These are phyloP conservation scores for Drosophila tanythrix DNA, from an alignment of 2,888 invertebrate genomes.

Conservation along the genomic window DNA sequence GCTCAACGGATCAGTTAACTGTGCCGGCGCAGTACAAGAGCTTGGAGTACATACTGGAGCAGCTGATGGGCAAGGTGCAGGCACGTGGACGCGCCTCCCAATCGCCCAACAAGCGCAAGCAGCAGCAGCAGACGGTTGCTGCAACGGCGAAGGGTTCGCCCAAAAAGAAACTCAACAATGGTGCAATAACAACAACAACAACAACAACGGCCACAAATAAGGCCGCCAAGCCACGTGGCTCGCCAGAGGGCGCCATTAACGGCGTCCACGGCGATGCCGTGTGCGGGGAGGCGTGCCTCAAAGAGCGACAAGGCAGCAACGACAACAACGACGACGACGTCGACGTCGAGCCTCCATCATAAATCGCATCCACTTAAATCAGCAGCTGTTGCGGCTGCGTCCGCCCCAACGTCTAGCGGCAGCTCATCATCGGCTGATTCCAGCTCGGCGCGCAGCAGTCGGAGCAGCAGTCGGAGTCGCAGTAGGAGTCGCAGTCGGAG, in stretches of 20 bases:
- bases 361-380: conserved; percentile 37
- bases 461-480: conserved; percentile 67
- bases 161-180: conserved; percentile 84
- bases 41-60: conserved; percentile 83
- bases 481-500: conserved; percentile 36
- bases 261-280: conserved; percentile 50
- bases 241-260: conserved; percentile 52
- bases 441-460: conserved; percentile 76
- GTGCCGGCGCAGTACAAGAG: conserved; percentile 82
- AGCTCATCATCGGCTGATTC: conserved; percentile 82
- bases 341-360: conserved; percentile 61
- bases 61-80: conserved; percentile 76
- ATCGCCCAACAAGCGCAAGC: conserved; percentile 78
- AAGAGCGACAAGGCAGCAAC: conserved; percentile 63
- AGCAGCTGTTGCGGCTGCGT: conserved; percentile 47
- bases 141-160: conserved; percentile 59
- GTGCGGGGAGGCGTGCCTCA: conserved; percentile 75
- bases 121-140: conserved; percentile 42
- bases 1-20: conserved; percentile 83
- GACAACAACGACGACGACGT: conserved; percentile 38
- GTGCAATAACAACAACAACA: conserved; percentile 73
- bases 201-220: conserved; percentile 49
- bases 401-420: conserved; percentile 80
- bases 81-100: conserved; percentile 70
- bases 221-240: conserved; percentile 58